Evolutionary conservation across 2,113 vertebrate species (phyloP).

Genomic region (Cyanistes caeruleus): DNA sequence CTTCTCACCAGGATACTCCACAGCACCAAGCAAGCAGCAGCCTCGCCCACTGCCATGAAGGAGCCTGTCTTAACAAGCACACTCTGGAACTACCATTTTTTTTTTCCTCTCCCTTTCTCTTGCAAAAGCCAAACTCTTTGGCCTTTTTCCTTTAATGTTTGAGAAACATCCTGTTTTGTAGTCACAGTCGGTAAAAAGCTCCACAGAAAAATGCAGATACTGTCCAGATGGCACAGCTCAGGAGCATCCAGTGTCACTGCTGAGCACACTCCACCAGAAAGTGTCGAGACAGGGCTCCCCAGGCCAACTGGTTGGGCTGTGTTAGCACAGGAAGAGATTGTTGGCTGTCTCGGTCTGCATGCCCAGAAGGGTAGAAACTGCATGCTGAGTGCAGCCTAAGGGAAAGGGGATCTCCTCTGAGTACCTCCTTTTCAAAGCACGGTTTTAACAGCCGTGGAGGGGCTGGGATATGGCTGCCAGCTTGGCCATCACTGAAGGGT

Average conservation of each 20-base stretch:
- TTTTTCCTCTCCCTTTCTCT: neutral
- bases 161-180: conserved; percentile 18
- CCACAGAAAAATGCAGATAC: neutral
- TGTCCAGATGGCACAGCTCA: neutral
- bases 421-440: neutral
- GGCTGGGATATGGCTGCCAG: neutral
- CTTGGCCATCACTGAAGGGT: neutral
- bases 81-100: neutral
- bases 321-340: neutral
- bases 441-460: neutral
- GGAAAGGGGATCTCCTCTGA: neutral
- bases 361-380: neutral
- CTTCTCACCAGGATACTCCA: neutral
- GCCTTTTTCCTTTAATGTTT: neutral
- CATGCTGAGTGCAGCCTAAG: neutral
- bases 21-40: neutral
- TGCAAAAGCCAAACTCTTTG: neutral
- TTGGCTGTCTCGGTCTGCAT: neutral
- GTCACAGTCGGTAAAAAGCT: neutral
- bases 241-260: neutral
- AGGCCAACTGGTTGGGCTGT: neutral
- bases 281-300: neutral
- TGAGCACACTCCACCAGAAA: neutral
- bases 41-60: neutral
- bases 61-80: neutral